Evolutionary conservation across 2,797 vertebrate genomes (phyloP).

Genomic region (Melanotaenia pygmaea): DNA sequence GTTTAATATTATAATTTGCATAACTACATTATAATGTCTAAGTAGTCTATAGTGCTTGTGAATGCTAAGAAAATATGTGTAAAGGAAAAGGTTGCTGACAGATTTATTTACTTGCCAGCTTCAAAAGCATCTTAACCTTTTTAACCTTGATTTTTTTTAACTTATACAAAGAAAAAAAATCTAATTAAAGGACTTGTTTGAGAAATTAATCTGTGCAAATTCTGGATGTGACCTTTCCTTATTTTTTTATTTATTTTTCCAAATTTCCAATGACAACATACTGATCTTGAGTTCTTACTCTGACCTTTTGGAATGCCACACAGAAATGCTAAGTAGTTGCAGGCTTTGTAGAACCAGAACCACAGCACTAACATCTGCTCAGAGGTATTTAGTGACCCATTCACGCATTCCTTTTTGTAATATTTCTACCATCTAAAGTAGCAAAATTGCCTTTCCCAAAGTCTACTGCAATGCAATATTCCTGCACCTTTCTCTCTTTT

Average conservation of each 20-base stretch:
- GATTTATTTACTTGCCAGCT: background rate
- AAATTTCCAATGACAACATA: background rate
- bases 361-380: too few species aligned
- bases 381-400: too few species aligned
- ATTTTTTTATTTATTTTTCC: background rate
- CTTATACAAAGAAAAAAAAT: too few species aligned
- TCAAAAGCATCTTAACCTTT: background rate
- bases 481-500: too few species aligned
- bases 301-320: slow-evolving; percentile 3
- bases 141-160: too few species aligned
- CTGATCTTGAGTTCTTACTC: background rate
- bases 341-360: too few species aligned
- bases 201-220: background rate
- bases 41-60: background rate
- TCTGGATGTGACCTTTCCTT: background rate
- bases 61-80: background rate
- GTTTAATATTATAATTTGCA: too few species aligned
- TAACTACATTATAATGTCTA: background rate
- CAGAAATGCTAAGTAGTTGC: background rate
- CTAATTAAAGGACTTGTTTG: too few species aligned
- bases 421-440: too few species aligned
- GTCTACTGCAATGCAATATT: too few species aligned
- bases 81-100: background rate
- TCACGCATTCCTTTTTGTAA: too few species aligned
- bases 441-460: too few species aligned